Conservation (phyloP, 1,140 invertebrate species). For the Mylabris phalerata region DNA sequence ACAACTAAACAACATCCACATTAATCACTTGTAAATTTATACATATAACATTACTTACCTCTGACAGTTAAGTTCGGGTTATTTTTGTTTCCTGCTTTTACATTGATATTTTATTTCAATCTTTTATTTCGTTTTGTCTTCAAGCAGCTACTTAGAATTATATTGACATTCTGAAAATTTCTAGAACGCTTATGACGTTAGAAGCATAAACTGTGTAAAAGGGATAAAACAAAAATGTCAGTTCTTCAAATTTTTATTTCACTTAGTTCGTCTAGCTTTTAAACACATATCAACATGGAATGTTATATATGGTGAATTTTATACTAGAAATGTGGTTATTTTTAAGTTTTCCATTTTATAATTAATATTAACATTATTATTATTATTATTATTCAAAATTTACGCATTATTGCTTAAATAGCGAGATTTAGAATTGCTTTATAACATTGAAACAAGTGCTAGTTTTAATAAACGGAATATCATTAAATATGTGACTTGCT, state of each 20-base stretch:
- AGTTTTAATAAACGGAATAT: not conserved
- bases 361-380: not conserved
- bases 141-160: too few species aligned
- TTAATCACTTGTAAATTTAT: too few species aligned
- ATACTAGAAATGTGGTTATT: slow-evolving; percentile 7
- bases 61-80: too few species aligned
- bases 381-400: not conserved
- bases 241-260: slow-evolving; percentile 12
- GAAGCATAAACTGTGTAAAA: too few species aligned
- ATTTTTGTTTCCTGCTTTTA: too few species aligned
- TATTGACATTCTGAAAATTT: too few species aligned
- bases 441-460: not conserved
- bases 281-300: slow-evolving; percentile 14
- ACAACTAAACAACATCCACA: too few species aligned
- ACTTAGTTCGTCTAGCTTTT: slow-evolving; percentile 10
- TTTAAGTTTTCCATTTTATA: not conserved
- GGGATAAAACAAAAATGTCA: not conserved
- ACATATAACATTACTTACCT: too few species aligned
- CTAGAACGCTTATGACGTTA: too few species aligned
- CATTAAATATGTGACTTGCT: not conserved
- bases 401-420: slow-evolving; percentile 15
- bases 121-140: too few species aligned
- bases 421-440: slow-evolving; percentile 17
- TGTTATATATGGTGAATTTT: slow-evolving; percentile 14
- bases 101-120: too few species aligned